Conservation (phyloP, 2,113 vertebrate species). For the Chaetura pelagica region DNA sequence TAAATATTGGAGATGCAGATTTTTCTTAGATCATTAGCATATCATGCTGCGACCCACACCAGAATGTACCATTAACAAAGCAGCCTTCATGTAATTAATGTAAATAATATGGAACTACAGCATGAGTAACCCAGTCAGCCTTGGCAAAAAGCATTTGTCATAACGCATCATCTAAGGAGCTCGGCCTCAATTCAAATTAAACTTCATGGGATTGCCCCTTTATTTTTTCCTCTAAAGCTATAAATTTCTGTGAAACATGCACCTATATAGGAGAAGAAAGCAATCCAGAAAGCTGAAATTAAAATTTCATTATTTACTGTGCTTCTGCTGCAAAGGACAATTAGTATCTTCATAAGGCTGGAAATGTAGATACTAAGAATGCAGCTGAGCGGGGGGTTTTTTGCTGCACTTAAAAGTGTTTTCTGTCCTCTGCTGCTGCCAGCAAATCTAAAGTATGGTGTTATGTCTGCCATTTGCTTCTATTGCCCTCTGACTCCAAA, state of each 20-base stretch:
- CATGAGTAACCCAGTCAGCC: slow-evolving; percentile 87
- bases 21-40: slow-evolving; percentile 89
- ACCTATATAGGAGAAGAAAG: slow-evolving; percentile 81
- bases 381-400: slow-evolving; percentile 34
- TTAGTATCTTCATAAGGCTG: slow-evolving; percentile 91
- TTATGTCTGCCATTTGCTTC: slow-evolving; percentile 83
- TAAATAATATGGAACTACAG: slow-evolving; percentile 88
- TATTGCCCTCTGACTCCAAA: slow-evolving; percentile 89
- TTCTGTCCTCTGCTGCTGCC: slow-evolving; percentile 77
- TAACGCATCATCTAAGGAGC: slow-evolving; percentile 84
- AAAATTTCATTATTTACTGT: slow-evolving; percentile 98
- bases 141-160: slow-evolving; percentile 90
- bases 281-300: slow-evolving; percentile 85
- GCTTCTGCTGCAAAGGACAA: slow-evolving; percentile 86
- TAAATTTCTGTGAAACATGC: slow-evolving; percentile 86
- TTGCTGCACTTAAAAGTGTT: slow-evolving; percentile 70
- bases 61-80: slow-evolving; percentile 88
- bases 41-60: slow-evolving; percentile 86
- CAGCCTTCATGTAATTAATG: slow-evolving; percentile 90
- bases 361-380: slow-evolving; percentile 77
- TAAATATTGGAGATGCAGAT: slow-evolving; percentile 89
- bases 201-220: slow-evolving; percentile 85
- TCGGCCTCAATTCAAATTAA: slow-evolving; percentile 87
- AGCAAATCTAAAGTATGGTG: slow-evolving; percentile 81
- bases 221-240: slow-evolving; percentile 79